Conservation (phyloP, 2,113 vertebrate species). For the Rostratula benghalensis region DNA sequence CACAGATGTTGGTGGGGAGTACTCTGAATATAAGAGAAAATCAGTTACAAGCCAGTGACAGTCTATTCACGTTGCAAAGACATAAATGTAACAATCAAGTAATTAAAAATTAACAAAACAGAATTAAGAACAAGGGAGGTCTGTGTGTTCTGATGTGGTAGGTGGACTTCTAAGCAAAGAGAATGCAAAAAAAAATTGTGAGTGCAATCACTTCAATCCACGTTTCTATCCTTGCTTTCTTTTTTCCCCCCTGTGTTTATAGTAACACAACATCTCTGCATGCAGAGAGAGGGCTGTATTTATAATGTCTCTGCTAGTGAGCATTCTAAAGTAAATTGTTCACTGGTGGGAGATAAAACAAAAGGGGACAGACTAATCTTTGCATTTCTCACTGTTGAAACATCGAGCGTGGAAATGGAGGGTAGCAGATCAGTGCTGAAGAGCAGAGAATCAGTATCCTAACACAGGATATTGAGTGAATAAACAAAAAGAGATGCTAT, state of each 20-base stretch:
- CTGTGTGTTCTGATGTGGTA: background rate
- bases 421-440: background rate
- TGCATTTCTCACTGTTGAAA: background rate
- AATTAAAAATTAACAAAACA: background rate
- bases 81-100: background rate
- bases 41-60: background rate
- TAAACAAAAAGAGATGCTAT: background rate
- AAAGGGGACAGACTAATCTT: background rate
- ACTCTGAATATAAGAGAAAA: background rate
- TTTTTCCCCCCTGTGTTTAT: background rate
- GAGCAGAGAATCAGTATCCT: background rate
- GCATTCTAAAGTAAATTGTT: background rate
- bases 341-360: background rate
- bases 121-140: background rate
- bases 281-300: background rate
- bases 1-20: background rate
- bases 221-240: background rate
- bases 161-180: background rate
- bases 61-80: background rate
- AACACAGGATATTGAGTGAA: background rate
- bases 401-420: background rate
- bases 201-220: background rate
- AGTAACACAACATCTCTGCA: background rate
- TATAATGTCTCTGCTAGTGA: background rate
- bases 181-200: background rate